phyloP scores from a whole-genome alignment of 2,888 invertebrate species.

The Scelioninae gen. 2 region DNA sequence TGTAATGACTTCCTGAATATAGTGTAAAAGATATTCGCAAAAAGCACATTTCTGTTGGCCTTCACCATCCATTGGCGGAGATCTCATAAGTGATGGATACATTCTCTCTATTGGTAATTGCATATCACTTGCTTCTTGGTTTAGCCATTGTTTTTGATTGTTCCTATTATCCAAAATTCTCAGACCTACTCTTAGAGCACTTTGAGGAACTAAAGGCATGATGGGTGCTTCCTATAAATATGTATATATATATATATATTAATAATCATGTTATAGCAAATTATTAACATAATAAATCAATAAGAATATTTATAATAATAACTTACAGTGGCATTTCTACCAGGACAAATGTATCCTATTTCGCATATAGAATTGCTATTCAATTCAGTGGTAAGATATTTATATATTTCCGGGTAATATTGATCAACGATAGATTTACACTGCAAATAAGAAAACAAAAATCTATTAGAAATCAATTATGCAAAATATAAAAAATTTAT shows the following conservation, averaged over 20 bases:
- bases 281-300: neutral
- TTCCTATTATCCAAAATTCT: conserved; percentile 62
- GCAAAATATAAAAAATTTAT: too few species aligned
- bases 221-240: conserved; percentile 76
- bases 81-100: conserved; percentile 59
- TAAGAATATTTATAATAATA: conserved; percentile 50
- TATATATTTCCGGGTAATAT: conserved; percentile 86
- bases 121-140: conserved; percentile 70
- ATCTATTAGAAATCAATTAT: too few species aligned
- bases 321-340: conserved; percentile 67
- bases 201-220: conserved; percentile 79
- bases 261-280: neutral
- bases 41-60: conserved; percentile 81
- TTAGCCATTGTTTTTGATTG: conserved; percentile 48
- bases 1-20: conserved; percentile 84
- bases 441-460: conserved; percentile 62
- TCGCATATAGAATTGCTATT: conserved; percentile 83
- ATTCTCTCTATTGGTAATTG: conserved; percentile 77
- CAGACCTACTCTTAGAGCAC: conserved; percentile 63
- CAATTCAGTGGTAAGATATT: conserved; percentile 81
- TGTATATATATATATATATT: too few species aligned
- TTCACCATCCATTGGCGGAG: conserved; percentile 71
- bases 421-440: conserved; percentile 86
- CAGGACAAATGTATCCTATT: conserved; percentile 82
- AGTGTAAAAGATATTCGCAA: conserved; percentile 90